Evolutionary conservation across 2,113 vertebrate species (phyloP).

Genomic region (Geothlypis trichas): DNA sequence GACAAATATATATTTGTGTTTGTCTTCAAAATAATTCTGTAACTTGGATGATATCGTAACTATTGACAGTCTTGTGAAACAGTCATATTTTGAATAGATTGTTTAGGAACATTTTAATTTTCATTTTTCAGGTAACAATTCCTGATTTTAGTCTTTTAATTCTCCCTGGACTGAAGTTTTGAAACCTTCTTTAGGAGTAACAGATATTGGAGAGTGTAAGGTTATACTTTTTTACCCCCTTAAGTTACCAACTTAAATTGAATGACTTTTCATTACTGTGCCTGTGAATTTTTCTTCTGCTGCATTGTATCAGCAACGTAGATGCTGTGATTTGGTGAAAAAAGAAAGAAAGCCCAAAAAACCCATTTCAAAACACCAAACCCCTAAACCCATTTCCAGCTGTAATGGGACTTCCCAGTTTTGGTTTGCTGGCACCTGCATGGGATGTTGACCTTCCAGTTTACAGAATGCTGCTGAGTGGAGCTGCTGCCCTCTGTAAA

Average conservation of each 20-base stretch:
- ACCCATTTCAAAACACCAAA: not conserved
- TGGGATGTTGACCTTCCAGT: not conserved
- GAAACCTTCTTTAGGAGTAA: not conserved
- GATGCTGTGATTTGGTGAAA: not conserved
- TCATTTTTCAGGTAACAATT: not conserved
- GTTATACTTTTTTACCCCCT: not conserved
- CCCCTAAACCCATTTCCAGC: not conserved
- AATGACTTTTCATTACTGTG: not conserved
- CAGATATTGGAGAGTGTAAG: not conserved
- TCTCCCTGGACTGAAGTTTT: not conserved
- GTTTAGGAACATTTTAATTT: not conserved
- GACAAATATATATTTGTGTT: not conserved
- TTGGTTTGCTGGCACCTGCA: fast-evolving
- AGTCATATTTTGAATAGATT: not conserved
- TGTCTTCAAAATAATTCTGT: not conserved
- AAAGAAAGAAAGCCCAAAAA: not conserved
- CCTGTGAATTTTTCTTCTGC: not conserved
- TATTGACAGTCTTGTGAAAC: not conserved
- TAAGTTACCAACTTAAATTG: not conserved
- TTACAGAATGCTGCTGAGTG: not conserved
- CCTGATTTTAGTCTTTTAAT: not conserved
- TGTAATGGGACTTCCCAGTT: not conserved
- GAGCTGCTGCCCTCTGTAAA: not conserved
- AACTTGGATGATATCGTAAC: not conserved
- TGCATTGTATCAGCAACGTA: not conserved